These are phyloP conservation scores for Myotis pilosus DNA, from an alignment of 2,797 vertebrate species.

Conservation along the genomic window DNA sequence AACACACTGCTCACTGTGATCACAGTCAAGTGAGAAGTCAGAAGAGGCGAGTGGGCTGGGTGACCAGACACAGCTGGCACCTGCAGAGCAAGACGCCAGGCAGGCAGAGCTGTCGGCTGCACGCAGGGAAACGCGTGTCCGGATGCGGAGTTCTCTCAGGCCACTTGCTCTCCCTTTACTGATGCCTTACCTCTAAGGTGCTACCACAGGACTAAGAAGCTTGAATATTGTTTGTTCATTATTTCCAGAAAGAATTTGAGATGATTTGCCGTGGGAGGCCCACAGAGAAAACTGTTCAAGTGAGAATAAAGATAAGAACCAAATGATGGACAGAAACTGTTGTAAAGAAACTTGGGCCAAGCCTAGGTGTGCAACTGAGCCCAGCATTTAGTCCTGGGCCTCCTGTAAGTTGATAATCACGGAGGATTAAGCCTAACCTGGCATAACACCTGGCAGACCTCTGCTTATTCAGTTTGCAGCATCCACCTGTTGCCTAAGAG, in stretches of 20 bases:
- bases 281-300: background rate
- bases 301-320: background rate
- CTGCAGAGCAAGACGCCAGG: background rate
- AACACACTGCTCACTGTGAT: background rate
- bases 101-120: background rate
- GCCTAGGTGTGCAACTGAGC: background rate
- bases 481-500: background rate
- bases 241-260: background rate
- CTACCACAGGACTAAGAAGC: background rate
- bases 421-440: background rate
- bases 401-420: background rate
- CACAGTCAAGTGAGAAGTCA: background rate
- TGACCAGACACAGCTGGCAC: background rate
- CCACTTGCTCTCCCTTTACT: background rate
- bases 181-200: background rate
- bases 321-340: background rate
- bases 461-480: background rate
- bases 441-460: background rate
- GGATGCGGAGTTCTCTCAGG: background rate
- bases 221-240: background rate
- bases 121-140: background rate
- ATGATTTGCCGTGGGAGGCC: background rate
- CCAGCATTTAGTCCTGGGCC: background rate
- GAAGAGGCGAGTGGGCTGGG: background rate
- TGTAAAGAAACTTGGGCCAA: conserved; percentile 10